Evolutionary conservation across 2,888 invertebrate species (phyloP), one percentile per base, ranked within the genome.

Genomic region (Yponomeuta evonymella): DNA sequence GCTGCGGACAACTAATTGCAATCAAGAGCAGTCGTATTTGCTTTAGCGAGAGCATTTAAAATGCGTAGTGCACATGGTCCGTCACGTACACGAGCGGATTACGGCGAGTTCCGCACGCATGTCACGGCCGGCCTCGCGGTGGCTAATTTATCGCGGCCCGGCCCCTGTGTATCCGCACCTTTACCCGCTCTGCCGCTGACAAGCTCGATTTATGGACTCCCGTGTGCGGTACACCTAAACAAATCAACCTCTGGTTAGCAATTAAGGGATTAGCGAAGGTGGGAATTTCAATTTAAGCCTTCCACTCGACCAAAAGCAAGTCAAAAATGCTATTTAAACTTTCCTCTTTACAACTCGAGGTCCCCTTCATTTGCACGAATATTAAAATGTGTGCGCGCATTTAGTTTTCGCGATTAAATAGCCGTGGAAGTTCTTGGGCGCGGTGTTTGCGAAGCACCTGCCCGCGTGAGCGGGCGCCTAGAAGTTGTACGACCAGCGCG

Each of bases 341-440:
- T 58, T 15, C 12, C 51, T 58, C 51, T 58, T 58, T 15, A 58
- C 51, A 15, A 58, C 51, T 58, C 12, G 15, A 12, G 15, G 51
- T 15, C 3, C 51, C 51, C 51, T 58, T 58, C 51, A 58, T 12
- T 43, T 43, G 43, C 3, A 63, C 29, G 9, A 23, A 9, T 63
- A 63, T 63, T 63, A 29, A 63, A 63, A 29, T 63, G 29, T 63
- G n/a, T 30, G 33, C 30, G n/a, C 65, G 33, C 29, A 48, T 70
- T 68, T 69, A 67, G 43, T 36, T 84, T 83, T 83, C 84, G 89
- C 89, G 90, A 91, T 92, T 90, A 90, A 91, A 91, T 90, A 89
- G 88, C 88, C 90, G 91, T 89, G 90, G 90, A 92, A 92, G 83
- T 92, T 90, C 90, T 89, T 90, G 90, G 89, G 87, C 33, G 87